Base-by-base conservation (phyloP, 2,797 vertebrate genomes). In the Cottoperca gobio region DNA sequence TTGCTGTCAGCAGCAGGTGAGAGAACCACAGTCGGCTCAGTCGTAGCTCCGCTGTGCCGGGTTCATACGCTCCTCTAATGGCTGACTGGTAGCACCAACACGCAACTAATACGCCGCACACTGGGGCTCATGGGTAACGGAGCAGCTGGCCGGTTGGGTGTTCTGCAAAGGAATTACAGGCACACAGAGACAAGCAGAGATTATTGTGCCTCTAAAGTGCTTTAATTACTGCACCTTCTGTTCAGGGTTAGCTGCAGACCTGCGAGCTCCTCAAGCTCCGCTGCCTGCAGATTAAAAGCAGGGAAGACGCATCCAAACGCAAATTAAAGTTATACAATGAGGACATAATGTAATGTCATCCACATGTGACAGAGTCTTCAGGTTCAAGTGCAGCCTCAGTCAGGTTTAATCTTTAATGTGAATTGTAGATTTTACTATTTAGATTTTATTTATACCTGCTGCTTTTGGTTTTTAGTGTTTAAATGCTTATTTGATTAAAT, bases 181-280 rank as follows among this genome's bases (percentile, higher is more conserved):
- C 78, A 26, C 69, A 50, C 66, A 76, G 42, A 84, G 60, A 76
- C 24, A 8, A 78, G 78, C 17, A 33, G 81, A 88, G 91, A 92
- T 93, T 90, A 92, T 57, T 65, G 62, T 72, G 54, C 8, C 60
- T 80, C 76, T 88, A 86, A 91, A 84, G 65, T 88, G 83, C 73
- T 75, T 75, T 89, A 88, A 91, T 87, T 82, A 84, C 79, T 23
- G 42, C 0, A 68, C 92, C 91, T 86, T 92, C 91, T 91, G 87
- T 87, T 85, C 7, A 50, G 73, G 75, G 84, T 88, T 68, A 90
- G 54, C 78, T 35, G 24, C 46, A 59, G 71, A 88, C 80, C 67
- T 70, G 69, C 35, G 31, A 63, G 46, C 42, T 66, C 75, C 79
- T 46, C 55, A 46, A 70, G 72, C 73, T 43, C 52, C 11, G 2